Conservation (phyloP, 2,113 vertebrate genomes). For the Gymnorhina tibicen region DNA sequence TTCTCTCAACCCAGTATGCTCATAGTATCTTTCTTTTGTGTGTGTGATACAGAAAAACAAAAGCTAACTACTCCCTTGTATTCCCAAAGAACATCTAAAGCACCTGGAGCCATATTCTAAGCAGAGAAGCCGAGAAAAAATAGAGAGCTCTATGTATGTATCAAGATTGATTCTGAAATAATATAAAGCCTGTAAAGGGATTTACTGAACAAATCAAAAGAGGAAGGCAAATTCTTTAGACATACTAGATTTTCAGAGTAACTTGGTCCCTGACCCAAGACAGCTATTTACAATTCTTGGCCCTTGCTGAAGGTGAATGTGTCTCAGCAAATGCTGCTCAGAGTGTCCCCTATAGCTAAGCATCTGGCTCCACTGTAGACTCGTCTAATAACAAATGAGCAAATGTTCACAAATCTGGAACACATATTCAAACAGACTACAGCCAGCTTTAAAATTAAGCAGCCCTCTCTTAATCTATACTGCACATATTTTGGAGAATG, state of each 20-base stretch:
- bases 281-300: constrained; percentile 11
- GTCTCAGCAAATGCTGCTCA: constrained; percentile 59
- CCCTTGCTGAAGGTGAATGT: constrained; percentile 40
- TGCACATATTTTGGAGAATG: not conserved
- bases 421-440: constrained; percentile 27
- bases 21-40: constrained; percentile 45
- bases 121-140: not conserved
- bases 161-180: constrained; percentile 19
- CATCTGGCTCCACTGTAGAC: constrained; percentile 39
- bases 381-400: constrained; percentile 29
- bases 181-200: not conserved
- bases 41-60: not conserved
- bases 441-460: not conserved
- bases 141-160: not conserved
- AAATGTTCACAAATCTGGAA: constrained; percentile 53
- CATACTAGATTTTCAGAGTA: not conserved
- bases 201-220: not conserved
- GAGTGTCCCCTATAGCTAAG: constrained; percentile 35
- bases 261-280: not conserved
- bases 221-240: not conserved
- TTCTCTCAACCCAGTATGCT: constrained; percentile 3
- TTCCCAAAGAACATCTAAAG: not conserved
- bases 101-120: not conserved
- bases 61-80: not conserved
- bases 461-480: not conserved